These are phyloP conservation scores for Oppia nitens DNA, from an alignment of 1,140 invertebrate species.

Conservation along the genomic window DNA sequence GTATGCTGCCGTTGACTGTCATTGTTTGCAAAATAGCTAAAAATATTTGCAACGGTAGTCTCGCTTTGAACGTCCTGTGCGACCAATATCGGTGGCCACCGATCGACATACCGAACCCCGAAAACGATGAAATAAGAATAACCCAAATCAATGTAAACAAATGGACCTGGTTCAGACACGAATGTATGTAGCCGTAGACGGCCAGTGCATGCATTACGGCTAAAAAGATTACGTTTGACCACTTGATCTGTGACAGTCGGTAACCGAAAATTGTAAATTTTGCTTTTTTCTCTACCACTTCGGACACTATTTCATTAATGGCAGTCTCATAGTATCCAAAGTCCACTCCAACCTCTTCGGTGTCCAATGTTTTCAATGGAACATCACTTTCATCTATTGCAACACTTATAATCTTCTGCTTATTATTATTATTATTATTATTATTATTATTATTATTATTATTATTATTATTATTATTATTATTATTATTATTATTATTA, in stretches of 20 bases:
- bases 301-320: background rate
- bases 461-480: too few relatives aligned
- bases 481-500: too few relatives aligned
- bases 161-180: constrained; percentile 1
- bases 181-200: background rate
- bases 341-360: too few relatives aligned
- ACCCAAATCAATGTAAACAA: background rate
- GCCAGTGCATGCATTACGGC: background rate
- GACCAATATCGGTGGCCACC: constrained; percentile 39
- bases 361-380: too few relatives aligned
- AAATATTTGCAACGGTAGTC: constrained; percentile 31
- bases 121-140: background rate
- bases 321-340: too few relatives aligned
- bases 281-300: background rate
- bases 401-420: too few relatives aligned
- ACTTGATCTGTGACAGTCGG: constrained; percentile 3
- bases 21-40: constrained; percentile 46
- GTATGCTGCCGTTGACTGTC: constrained; percentile 46
- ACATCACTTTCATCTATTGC: too few relatives aligned
- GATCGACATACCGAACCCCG: constrained; percentile 31
- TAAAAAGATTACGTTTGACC: constrained; percentile 8
- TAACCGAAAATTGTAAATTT: constrained; percentile 2
- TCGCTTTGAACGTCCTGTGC: constrained; percentile 38
- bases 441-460: too few relatives aligned
- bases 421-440: too few relatives aligned